Evolutionary conservation across 2,113 vertebrate genomes (phyloP).

Genomic region (Callocephalon fimbriatum): DNA sequence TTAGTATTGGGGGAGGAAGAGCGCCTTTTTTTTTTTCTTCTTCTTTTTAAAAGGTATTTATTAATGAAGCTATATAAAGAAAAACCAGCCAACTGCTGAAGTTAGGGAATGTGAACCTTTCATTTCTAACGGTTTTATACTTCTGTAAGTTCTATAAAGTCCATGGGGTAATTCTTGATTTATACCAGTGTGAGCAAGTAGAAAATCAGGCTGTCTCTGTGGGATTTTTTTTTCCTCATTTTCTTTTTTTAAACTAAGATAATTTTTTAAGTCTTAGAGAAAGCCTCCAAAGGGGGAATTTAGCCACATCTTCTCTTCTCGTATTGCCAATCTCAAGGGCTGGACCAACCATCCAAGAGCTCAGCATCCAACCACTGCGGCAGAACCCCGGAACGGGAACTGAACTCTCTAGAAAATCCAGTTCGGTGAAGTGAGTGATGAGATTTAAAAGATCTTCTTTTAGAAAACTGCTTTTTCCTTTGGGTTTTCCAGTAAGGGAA

Average conservation of each 20-base stretch:
- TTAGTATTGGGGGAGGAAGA: constrained; percentile 64
- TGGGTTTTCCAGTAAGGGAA: not conserved
- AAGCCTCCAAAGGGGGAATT: constrained; percentile 39
- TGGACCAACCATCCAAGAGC: not conserved
- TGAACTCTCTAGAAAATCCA: not conserved
- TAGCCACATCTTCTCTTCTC: not conserved
- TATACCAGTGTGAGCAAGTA: constrained; percentile 51
- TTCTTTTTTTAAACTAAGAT: constrained; percentile 37
- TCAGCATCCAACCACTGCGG: not conserved
- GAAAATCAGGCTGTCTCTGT: constrained; percentile 50
- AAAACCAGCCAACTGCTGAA: constrained; percentile 40
- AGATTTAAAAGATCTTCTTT: not conserved
- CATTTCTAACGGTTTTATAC: constrained; percentile 60
- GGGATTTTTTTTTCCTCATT: constrained; percentile 39
- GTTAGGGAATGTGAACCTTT: constrained; percentile 57
- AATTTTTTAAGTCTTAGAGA: constrained; percentile 52
- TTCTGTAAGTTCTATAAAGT: constrained; percentile 55
- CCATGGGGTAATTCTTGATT: constrained; percentile 50
- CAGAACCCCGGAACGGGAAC: not conserved
- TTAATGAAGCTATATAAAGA: constrained; percentile 69
- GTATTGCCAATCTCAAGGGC: not conserved
- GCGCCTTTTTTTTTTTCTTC: not conserved
- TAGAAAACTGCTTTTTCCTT: not conserved
- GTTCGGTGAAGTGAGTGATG: not conserved
- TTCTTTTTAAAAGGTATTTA: constrained; percentile 37